Conservation (phyloP, 2,113 vertebrate species). For the Mormyrus lacerda region DNA sequence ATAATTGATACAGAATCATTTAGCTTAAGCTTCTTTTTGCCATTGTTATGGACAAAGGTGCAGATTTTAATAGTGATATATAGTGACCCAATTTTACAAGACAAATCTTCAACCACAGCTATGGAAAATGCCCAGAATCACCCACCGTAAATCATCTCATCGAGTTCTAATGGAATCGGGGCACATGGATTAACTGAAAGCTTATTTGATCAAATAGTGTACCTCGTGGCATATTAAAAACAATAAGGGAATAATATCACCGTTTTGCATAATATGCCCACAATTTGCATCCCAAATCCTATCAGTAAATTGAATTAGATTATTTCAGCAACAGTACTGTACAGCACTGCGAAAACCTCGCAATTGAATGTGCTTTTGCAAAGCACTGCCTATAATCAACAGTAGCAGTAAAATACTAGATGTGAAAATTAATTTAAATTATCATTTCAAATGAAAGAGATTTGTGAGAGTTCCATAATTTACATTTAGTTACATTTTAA, state of each 20-base stretch:
- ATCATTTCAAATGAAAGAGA: neutral
- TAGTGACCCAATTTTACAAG: neutral
- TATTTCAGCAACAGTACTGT: neutral
- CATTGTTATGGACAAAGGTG: neutral
- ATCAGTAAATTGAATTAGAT: neutral
- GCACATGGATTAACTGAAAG: neutral
- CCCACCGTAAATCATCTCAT: neutral
- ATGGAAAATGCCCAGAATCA: neutral
- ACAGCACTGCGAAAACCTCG: neutral
- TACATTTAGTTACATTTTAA: conserved; percentile 54
- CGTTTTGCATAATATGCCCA: neutral
- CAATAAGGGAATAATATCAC: neutral
- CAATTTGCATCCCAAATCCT: neutral
- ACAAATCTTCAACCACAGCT: neutral
- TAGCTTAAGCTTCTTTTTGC: neutral
- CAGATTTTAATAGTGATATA: neutral
- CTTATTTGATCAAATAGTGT: neutral
- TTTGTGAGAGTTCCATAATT: neutral
- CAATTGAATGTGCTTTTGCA: neutral
- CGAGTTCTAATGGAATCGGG: neutral
- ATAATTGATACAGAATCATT: neutral
- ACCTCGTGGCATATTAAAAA: neutral
- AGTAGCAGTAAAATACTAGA: neutral
- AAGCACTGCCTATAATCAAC: neutral
- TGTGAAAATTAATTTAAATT: neutral